phyloP scores from a whole-genome alignment of 1,140 invertebrate species.

The Trichomalopsis sarcophagae region DNA sequence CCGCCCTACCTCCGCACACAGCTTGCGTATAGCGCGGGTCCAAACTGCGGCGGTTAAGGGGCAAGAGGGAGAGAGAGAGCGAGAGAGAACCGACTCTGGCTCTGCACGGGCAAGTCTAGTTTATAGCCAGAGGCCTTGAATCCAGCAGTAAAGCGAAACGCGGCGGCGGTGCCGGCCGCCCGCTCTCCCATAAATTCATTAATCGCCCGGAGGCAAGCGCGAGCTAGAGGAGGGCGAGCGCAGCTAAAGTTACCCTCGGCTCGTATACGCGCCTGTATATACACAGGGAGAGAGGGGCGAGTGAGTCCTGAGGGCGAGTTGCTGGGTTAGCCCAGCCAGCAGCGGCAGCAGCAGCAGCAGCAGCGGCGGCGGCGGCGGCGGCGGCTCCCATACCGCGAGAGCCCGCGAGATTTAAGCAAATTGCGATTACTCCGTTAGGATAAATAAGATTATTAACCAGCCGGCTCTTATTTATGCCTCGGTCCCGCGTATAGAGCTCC shows the following conservation, averaged over 20 bases:
- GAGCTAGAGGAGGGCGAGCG: background rate
- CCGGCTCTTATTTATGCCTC: constrained; percentile 67
- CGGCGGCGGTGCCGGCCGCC: constrained; percentile 60
- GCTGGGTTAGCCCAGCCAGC: background rate
- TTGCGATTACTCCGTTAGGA: constrained; percentile 68
- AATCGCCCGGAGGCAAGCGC: constrained; percentile 61
- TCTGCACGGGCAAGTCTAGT: constrained; percentile 62
- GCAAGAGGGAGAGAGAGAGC: constrained; percentile 1
- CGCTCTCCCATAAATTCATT: constrained; percentile 69
- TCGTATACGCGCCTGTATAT: background rate
- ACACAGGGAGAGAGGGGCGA: constrained; percentile 16
- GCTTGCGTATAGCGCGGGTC: constrained; percentile 38
- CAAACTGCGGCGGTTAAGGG: constrained; percentile 55
- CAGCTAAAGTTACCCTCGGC: background rate
- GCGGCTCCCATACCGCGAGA: constrained; percentile 38
- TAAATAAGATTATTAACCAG: constrained; percentile 70
- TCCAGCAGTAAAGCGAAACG: constrained; percentile 64
- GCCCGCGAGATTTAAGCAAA: constrained; percentile 68
- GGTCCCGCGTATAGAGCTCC: constrained; percentile 51
- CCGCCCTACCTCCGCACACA: background rate
- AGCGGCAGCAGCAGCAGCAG: background rate
- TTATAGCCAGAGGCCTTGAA: constrained; percentile 66
- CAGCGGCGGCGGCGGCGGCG: no score
- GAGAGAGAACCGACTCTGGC: constrained; percentile 55
- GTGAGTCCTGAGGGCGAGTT: constrained; percentile 50